Percentiles rank a stretch among this genome's conserved stretches.
These are phyloP conservation scores for Onychostoma macrolepis DNA, from an alignment of 2,113 vertebrate species.

Conservation along the genomic window DNA sequence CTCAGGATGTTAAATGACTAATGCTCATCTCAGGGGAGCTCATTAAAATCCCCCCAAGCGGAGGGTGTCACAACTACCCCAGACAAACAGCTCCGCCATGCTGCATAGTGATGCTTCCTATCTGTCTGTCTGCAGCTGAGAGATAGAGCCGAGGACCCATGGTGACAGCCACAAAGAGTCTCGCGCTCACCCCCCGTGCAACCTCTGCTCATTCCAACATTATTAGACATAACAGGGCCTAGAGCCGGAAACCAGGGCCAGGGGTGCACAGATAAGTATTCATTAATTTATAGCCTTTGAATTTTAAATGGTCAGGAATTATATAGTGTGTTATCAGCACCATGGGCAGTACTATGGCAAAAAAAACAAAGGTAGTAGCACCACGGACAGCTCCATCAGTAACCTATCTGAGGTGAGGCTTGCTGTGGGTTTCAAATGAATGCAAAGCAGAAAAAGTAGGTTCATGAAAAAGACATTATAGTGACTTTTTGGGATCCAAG, in stretches of 20 bases:
- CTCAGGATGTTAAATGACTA: slow-evolving; percentile 63
- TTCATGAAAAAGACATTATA: neutral
- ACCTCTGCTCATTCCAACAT: slow-evolving; percentile 34
- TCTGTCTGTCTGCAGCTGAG: slow-evolving; percentile 61
- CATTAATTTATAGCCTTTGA: slow-evolving; percentile 58
- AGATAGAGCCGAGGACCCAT: slow-evolving; percentile 30
- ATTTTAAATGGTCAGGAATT: slow-evolving; percentile 46
- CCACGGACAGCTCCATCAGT: slow-evolving; percentile 31
- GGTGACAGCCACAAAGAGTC: slow-evolving; percentile 44
- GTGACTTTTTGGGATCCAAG: slow-evolving; percentile 12
- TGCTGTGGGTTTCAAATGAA: slow-evolving; percentile 13
- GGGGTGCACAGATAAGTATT: slow-evolving; percentile 51
- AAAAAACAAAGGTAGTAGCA: neutral
- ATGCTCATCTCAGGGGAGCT: slow-evolving; percentile 69
- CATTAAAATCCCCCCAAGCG: slow-evolving; percentile 71
- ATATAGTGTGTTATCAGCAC: slow-evolving; percentile 46
- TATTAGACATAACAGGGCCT: slow-evolving; percentile 45
- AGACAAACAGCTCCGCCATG: slow-evolving; percentile 66
- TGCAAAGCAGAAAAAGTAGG: neutral
- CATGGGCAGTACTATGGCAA: slow-evolving; percentile 17
- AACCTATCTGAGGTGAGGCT: slow-evolving; percentile 16
- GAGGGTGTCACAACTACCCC: slow-evolving; percentile 67
- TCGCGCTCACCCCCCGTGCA: slow-evolving; percentile 16
- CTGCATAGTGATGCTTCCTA: slow-evolving; percentile 72
- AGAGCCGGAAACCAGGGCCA: slow-evolving; percentile 45